These are phyloP conservation scores for Scaptomyza graminum DNA, from an alignment of 1,140 invertebrate species.

Conservation along the genomic window DNA sequence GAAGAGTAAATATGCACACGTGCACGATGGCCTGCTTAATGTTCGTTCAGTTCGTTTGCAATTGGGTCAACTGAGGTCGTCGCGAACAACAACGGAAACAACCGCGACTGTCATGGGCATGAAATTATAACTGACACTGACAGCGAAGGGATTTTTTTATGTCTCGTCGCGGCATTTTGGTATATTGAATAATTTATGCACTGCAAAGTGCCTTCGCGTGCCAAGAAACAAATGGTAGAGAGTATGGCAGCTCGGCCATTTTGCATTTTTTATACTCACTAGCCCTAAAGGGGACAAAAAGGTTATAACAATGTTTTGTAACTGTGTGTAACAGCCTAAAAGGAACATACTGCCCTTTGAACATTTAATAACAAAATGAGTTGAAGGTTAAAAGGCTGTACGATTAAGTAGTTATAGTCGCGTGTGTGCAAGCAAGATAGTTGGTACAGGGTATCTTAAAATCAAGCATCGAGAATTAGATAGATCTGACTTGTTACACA, in stretches of 20 bases:
- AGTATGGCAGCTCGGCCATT: constrained; percentile 13
- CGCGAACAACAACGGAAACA: constrained; percentile 24
- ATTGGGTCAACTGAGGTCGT: constrained; percentile 59
- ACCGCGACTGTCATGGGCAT: constrained; percentile 41
- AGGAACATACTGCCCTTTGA: no score
- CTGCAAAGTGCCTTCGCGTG: constrained; percentile 59
- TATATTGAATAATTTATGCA: constrained; percentile 79
- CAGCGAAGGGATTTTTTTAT: constrained; percentile 62
- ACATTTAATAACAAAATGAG: no score
- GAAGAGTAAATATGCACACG: constrained; percentile 22
- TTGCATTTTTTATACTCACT: constrained; percentile 19
- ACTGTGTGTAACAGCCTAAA: no score
- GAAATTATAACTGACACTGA: constrained; percentile 73
- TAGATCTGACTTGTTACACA: no score
- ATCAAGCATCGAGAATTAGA: no score
- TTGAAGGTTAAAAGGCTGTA: no score
- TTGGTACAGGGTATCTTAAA: no score
- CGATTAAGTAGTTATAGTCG: no score
- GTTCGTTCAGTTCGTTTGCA: constrained; percentile 38
- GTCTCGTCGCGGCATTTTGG: constrained; percentile 65
- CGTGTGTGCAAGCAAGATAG: no score
- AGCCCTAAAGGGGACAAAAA: neutral
- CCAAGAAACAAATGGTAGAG: constrained; percentile 27
- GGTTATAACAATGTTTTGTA: neutral
- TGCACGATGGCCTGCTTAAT: constrained; percentile 48